These are phyloP conservation scores for Schmidtea mediterranea DNA, from an alignment of 1,140 invertebrate species.

Conservation along the genomic window DNA sequence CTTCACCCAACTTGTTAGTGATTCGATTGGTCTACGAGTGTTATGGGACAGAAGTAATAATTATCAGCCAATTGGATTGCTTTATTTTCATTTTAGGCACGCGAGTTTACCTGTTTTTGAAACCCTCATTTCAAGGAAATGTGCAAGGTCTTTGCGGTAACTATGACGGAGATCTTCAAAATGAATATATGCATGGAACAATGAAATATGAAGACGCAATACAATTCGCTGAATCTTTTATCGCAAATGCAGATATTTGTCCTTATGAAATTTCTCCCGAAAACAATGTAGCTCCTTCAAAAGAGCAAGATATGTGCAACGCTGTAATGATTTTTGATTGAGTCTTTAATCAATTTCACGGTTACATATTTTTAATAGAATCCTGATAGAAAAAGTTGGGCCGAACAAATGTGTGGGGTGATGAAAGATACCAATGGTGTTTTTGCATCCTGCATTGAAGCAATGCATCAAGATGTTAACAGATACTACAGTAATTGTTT, in stretches of 20 bases:
- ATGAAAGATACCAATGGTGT: not conserved
- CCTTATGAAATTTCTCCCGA: too few species aligned
- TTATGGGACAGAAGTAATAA: constrained; percentile 2
- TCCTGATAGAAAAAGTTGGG: not conserved
- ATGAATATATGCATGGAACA: constrained; percentile 37
- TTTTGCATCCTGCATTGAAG: not conserved
- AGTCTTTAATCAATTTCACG: too few species aligned
- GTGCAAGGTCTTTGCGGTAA: constrained; percentile 51
- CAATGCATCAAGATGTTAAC: constrained; percentile 1
- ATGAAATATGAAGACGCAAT: too few species aligned
- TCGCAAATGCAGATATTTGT: too few species aligned
- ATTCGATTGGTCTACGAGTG: not conserved
- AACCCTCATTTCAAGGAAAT: constrained; percentile 38
- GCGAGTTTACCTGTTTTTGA: constrained; percentile 48
- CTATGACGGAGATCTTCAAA: constrained; percentile 53
- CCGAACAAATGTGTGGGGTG: not conserved
- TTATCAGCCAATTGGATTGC: too few species aligned
- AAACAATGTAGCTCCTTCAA: too few species aligned
- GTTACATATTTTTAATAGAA: not conserved
- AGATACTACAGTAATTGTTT: constrained; percentile 2
- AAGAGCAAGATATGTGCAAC: too few species aligned
- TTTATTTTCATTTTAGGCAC: constrained; percentile 19
- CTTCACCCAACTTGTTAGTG: not conserved
- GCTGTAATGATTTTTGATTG: too few species aligned
- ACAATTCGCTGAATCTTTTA: too few species aligned